Percentiles rank a stretch among this genome's conserved stretches.
Conservation (phyloP, 2,888 invertebrate genomes). For the Pherbina coryleti region DNA sequence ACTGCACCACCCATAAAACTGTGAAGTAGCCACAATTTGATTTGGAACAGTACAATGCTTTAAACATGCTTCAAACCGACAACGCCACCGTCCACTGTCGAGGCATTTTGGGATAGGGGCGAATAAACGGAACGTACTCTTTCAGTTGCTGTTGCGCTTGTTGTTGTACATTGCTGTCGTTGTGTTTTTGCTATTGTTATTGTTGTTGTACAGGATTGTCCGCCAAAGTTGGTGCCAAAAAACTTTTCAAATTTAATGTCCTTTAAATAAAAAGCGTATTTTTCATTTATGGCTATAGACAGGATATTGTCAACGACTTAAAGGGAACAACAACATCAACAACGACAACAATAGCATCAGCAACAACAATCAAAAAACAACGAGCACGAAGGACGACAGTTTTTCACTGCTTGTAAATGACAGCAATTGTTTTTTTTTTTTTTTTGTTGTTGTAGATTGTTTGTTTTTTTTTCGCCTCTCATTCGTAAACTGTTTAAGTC, state of each 20-base stretch:
- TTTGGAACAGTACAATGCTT: slow-evolving; percentile 9
- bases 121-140: background rate
- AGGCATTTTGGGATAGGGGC: background rate
- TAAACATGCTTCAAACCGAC: background rate
- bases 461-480: background rate
- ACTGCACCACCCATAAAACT: background rate
- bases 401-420: slow-evolving; percentile 19
- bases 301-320: slow-evolving; percentile 27
- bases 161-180: background rate
- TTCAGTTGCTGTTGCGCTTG: background rate
- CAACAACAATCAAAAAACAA: background rate
- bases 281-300: slow-evolving; percentile 40
- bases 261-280: slow-evolving; percentile 52
- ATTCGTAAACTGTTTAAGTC: slow-evolving; percentile 2
- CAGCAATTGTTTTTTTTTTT: slow-evolving; percentile 19
- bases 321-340: background rate
- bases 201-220: slow-evolving; percentile 35
- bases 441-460: slow-evolving; percentile 21
- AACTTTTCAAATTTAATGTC: slow-evolving; percentile 62
- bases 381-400: background rate
- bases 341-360: background rate
- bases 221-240: slow-evolving; percentile 51
- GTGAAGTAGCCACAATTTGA: slow-evolving; percentile 6
- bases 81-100: background rate
- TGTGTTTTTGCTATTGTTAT: background rate